Conservation (phyloP, 1,140 invertebrate genomes). For the Drosophila santomea region DNA sequence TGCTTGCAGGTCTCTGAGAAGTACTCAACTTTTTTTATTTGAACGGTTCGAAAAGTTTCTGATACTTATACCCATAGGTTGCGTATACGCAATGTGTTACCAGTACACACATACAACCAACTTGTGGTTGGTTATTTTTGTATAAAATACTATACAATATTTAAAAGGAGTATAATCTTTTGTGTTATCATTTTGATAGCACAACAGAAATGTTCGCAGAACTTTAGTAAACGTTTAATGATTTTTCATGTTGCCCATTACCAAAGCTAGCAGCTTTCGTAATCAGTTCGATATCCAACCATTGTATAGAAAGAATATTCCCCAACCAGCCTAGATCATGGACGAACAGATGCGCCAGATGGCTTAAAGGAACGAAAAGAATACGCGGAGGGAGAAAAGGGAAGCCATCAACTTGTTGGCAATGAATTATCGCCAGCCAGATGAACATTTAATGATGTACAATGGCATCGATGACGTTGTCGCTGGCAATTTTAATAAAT, state of each 20-base stretch:
- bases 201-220: too few species aligned
- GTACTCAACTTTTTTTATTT: slow-evolving; percentile 58
- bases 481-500: slow-evolving; percentile 79
- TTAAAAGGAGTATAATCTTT: too few species aligned
- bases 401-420: slow-evolving; percentile 39
- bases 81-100: slow-evolving; percentile 76
- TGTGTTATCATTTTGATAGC: too few species aligned
- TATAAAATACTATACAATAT: too few species aligned
- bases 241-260: slow-evolving; percentile 15
- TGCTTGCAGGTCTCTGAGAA: slow-evolving; percentile 21
- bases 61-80: slow-evolving; percentile 23
- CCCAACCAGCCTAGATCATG: slow-evolving; percentile 22
- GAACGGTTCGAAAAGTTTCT: slow-evolving; percentile 56
- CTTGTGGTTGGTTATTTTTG: too few species aligned
- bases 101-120: slow-evolving; percentile 24
- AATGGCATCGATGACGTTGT: slow-evolving; percentile 63
- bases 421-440: slow-evolving; percentile 77
- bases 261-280: slow-evolving; percentile 2
- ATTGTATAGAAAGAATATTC: slow-evolving; percentile 62
- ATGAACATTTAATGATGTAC: slow-evolving; percentile 82
- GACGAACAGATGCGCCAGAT: slow-evolving; percentile 68
- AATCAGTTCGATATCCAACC: slow-evolving; percentile 4
- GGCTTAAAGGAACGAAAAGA: slow-evolving; percentile 32
- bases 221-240: background rate
- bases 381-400: slow-evolving; percentile 1